Evolutionary conservation across 1,140 invertebrate genomes (phyloP), one percentile per base, ranked within the genome.

Genomic region (Drosophila quadrilineata): DNA sequence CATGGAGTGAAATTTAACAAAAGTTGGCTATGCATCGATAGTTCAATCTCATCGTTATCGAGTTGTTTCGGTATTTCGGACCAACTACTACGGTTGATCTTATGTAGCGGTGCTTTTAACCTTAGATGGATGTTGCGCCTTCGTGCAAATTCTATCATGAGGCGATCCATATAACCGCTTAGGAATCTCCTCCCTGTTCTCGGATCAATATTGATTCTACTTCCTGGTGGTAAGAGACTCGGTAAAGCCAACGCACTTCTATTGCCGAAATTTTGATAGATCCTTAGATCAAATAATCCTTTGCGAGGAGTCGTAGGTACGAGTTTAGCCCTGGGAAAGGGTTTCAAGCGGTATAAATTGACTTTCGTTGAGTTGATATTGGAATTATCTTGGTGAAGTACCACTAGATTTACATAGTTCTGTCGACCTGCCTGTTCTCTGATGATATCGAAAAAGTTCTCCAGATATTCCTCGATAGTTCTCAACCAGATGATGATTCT

Each of bases 341-440:
- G 17, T 2, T 49, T 0, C 1, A 68, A 2, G 1, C 62, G 26
- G 60, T 63, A 33, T 16, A 14, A 9, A 19, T 24, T 9, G 2
- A 24, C 6, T 1, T 31, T 4, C 1, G 6, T 0, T 2, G 8
- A n/a, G 14, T 26, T 9, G 36, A 10, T n/a, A n/a, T n/a, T n/a
- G n/a, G n/a, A n/a, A n/a, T n/a, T n/a, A n/a, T n/a, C n/a, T n/a
- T n/a, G n/a, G 9, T 64, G 43, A 6, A 75, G 1, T 3, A 68
- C 17, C 0, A 75, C n/a, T n/a, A 80, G 6, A 1, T 29, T 36
- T 0, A 36, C 0, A 21, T 74, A 57, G 0, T 53, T 22, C 3
- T 74, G 3, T 0, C 2, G 6, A 1, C 26, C 24, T 3, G 40
- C 49, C 9, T 40, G n/a, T 0, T 5, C 8, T 0, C 4, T n/a